Percentiles rank a stretch among this genome's conserved stretches.
Conservation (phyloP, 2,113 vertebrate species). For the Bungarus multicinctus region DNA sequence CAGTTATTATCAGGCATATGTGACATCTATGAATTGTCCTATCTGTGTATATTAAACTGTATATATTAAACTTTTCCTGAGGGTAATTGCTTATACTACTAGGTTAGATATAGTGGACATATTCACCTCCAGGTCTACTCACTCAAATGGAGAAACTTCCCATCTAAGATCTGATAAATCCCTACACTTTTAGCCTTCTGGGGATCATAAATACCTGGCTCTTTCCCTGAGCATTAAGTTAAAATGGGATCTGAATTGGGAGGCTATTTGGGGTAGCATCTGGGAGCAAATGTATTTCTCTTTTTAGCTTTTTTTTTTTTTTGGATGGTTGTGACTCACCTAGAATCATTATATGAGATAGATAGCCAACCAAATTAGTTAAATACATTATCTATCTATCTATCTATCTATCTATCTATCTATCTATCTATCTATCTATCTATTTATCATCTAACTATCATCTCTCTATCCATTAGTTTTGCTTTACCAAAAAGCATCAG, state of each 20-base stretch:
- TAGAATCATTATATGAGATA: background rate
- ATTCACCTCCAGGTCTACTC: background rate
- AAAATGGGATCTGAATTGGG: background rate
- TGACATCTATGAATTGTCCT: background rate
- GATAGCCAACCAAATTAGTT: background rate
- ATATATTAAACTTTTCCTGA: background rate
- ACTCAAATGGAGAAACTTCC: background rate
- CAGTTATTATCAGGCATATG: background rate
- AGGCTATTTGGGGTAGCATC: background rate
- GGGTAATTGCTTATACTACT: background rate
- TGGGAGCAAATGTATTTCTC: background rate
- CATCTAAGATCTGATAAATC: background rate
- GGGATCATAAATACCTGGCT: background rate
- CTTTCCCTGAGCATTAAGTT: background rate
- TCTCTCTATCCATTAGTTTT: background rate
- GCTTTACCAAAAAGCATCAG: background rate
- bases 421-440: too few relatives aligned
- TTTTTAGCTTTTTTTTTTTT: background rate
- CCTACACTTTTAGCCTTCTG: background rate
- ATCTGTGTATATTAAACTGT: background rate
- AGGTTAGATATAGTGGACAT: background rate
- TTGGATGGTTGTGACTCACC: background rate
- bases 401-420: too few relatives aligned
- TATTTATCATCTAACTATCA: too few relatives aligned
- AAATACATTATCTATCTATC: too few relatives aligned